Evolutionary conservation across 2,797 vertebrate genomes (phyloP), one percentile per base, ranked within the genome.

Genomic region (Centropyge bicolor): DNA sequence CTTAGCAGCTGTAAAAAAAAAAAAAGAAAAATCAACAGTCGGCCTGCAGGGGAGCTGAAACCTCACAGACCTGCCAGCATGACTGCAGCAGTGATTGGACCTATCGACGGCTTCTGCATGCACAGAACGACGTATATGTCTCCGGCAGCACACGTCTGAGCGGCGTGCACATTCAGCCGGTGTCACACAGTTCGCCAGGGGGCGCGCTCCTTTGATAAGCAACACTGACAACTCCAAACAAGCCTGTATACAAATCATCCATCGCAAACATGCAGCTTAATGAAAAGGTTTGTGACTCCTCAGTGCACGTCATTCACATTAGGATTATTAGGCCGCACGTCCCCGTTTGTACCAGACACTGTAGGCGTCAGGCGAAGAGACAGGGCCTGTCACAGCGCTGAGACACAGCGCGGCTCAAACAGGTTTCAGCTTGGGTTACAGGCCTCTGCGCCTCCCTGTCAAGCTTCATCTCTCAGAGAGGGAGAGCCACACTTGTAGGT

Each of bases 101-200:
- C 51, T 61, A 45, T 61, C 2, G 17, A 67, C 51, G 77, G 54
- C 56, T 46, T 31, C 27, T 27, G 54, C 55, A 64, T 36, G 36
- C 66, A 68, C 55, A 57, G 27, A 31, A 40, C 70, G 74, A 71
- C 71, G 61, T 59, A 71, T 10, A 43, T 72, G 27, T 48, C 67
- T 74, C 46, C 10, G 36, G 54, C 22, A 19, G 73, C 56, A 73
- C 75, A 52, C 36, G 55, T 77, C 64, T 81, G 11, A 71, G 52
- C 45, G 68, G 70, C n/a, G n/a, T n/a, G n/a, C 61, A 61, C 51
- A n/a, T 76, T 77, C 65, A 67, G 65, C 63, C 60, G 57, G 56
- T 64, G 60, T 64, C 61, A 49, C 59, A 55, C 66, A 57, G 75
- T 75, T 66, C 83, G 81, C 73, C 86, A 45, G 55, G 73, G 78